Base-by-base conservation (phyloP, 1,140 invertebrate genomes). In the Meloidogyne chitwoodi region DNA sequence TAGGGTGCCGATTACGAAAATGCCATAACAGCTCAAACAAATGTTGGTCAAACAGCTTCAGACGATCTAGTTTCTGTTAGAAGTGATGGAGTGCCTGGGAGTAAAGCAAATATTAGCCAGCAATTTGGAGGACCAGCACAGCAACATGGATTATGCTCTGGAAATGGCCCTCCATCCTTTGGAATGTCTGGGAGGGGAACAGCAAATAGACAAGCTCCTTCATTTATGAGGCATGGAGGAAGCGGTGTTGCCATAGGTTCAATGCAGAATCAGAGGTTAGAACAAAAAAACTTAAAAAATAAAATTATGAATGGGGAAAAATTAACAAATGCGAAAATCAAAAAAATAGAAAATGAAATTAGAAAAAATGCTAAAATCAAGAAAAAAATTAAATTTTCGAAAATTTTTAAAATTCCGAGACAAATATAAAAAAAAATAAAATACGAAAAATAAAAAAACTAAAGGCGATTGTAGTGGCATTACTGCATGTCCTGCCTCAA, bases 1-100 rank as follows among this genome's bases (percentile, higher is more conserved):
- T 48, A 68, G 29, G 65, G 27, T 70, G 77, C 66, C 22, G 77
- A 78, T 31, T 79, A 78, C 24, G 63, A 78, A 44, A 78, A 78
- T 48, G 78, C 77, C 19, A 44, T 56, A 56, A 79, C 22, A 16
- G 67, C 76, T 16, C 64, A 75, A 56, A 67, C 64, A 22, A 75
- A 75, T 67, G 34, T 73, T 44, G 77, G 76, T 19, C 76, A 78
- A 74, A 79, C 77, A 11, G 38, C 29, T 12, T 81, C 79, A 26
- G 79, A 80, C 26, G 80, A 81, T 71, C 65, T 81, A 27, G 81
- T 83, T 22, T 83, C 80, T 27, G 80, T 81, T 8, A 70, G 80
- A 34, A 81, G 80, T 63, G 80, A 81, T 48, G 78, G 80, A 1
- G 80, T 83, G 38, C 76, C 80, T 19, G 66, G 16, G 44, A 34